Evolutionary conservation across 1,140 invertebrate species (phyloP), one percentile per base, ranked within the genome.

Genomic region (Pseudachorutes palmiensis): DNA sequence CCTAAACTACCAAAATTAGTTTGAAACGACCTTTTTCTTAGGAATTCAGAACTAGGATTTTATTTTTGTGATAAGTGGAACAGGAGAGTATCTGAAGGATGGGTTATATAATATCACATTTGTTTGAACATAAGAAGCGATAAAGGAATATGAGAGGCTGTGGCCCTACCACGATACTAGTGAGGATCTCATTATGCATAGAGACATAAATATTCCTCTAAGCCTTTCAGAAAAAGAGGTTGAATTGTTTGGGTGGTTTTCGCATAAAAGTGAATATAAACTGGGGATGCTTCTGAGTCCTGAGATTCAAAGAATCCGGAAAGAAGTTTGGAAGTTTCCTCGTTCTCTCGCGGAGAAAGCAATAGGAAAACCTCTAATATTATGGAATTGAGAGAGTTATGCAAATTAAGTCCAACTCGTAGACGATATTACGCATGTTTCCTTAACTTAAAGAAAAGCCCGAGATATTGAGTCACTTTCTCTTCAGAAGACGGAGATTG

Each of bases 291-390:
- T n/a, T n/a, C n/a, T n/a, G n/a, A n/a, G n/a, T n/a, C n/a, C n/a
- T n/a, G n/a, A n/a, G n/a, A n/a, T n/a, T n/a, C n/a, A n/a, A n/a
- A n/a, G n/a, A n/a, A n/a, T n/a, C n/a, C n/a, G n/a, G n/a, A n/a
- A n/a, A n/a, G n/a, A n/a, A n/a, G n/a, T n/a, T n/a, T n/a, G n/a
- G n/a, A n/a, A n/a, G n/a, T n/a, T n/a, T n/a, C n/a, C n/a, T n/a
- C n/a, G n/a, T n/a, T n/a, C n/a, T 45, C 36, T 19, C 9, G 36
- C 9, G 51, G 24, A 55, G 5, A 24, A 55, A 55, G 24, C 5
- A 55, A 55, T 55, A 22, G 14, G 24, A 22, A 55, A 55, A 55
- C 51, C 51, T 55, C 24, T 55, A 55, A 55, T 55, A 55, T 55
- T 55, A 12, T 55, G 12, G 51, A 55, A 55, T 55, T 55, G 12